Conservation (phyloP, 2,113 vertebrate species). For the Seriola dumerili region DNA sequence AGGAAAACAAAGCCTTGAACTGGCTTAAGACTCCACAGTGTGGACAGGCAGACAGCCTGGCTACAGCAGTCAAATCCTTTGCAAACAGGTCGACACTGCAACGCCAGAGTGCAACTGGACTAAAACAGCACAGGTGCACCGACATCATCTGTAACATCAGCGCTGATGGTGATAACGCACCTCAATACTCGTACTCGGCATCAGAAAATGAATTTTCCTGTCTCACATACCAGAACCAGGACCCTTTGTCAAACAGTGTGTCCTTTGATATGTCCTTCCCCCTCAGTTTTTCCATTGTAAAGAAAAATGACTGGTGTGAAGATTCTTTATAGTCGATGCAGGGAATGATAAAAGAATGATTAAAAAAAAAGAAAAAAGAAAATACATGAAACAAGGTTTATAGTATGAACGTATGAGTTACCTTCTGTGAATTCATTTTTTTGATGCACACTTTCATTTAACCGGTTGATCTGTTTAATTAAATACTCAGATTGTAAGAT, state of each 20-base stretch:
- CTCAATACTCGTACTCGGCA: constrained; percentile 11
- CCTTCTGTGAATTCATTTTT: background rate
- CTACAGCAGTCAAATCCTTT: constrained; percentile 17
- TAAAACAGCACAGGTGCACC: background rate
- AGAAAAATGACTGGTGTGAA: background rate
- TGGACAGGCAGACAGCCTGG: constrained; percentile 5
- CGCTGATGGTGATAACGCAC: background rate
- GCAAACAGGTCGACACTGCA: background rate
- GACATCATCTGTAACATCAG: background rate
- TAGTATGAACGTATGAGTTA: background rate
- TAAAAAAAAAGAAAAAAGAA: background rate
- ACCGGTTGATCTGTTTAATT: background rate
- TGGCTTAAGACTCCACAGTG: constrained; percentile 20
- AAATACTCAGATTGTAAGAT: constrained; percentile 6
- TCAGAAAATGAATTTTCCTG: background rate
- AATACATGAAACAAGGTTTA: background rate
- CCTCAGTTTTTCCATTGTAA: background rate
- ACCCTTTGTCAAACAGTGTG: background rate
- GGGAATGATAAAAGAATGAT: background rate
- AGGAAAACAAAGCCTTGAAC: constrained; percentile 38
- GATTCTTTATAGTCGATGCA: background rate
- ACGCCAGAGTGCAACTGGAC: background rate
- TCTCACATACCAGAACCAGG: background rate
- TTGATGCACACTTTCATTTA: constrained; percentile 4
- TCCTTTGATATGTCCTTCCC: background rate